A percentile compares a stretch with the other conserved stretches of the same genome.
Conservation (phyloP, 2,888 invertebrate species). For the Leptopilina drosophilae region DNA sequence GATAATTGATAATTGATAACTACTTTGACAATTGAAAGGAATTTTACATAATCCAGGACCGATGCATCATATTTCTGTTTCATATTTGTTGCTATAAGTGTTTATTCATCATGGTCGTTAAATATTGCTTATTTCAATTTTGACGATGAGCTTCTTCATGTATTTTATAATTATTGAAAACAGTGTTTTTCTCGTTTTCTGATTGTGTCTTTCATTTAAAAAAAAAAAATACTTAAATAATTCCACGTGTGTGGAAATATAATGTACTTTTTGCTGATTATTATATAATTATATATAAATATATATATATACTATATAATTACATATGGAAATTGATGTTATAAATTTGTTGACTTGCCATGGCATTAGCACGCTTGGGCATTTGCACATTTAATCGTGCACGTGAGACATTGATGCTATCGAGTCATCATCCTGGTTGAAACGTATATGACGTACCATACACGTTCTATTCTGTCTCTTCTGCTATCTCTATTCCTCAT, state of each 20-base stretch:
- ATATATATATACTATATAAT: neutral
- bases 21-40: no score
- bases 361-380: conserved; percentile 30
- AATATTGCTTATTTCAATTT: conserved; percentile 15
- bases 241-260: neutral
- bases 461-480: conserved; percentile 29
- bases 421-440: conserved; percentile 35
- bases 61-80: neutral
- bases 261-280: neutral
- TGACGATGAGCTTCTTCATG: neutral
- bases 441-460: conserved; percentile 19
- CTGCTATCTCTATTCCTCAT: conserved; percentile 23
- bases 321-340: no score
- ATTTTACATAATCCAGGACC: neutral
- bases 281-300: neutral
- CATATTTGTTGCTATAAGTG: conserved; percentile 30
- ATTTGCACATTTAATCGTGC: conserved; percentile 16
- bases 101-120: conserved; percentile 15
- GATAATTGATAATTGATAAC: no score
- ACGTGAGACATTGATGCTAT: conserved; percentile 26
- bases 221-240: neutral
- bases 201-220: neutral
- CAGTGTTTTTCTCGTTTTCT: neutral
- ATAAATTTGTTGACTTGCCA: neutral
- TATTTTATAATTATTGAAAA: neutral